Conservation (phyloP, 1,140 invertebrate genomes). For the Brachionus sp. region DNA sequence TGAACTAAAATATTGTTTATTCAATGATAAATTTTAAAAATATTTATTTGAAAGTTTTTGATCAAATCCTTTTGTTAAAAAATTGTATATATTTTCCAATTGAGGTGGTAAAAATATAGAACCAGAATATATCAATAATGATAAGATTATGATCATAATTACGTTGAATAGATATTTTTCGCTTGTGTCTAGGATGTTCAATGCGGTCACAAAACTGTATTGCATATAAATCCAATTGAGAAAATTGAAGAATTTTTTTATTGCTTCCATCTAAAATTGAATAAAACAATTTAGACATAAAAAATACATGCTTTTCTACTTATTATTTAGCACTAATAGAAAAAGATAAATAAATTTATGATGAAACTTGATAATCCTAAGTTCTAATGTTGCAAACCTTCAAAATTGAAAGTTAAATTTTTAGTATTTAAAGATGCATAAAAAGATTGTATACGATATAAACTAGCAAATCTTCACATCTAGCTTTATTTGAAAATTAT, state of each 20-base stretch:
- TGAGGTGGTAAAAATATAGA: constrained; percentile 37
- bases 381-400: background rate
- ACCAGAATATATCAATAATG: constrained; percentile 15
- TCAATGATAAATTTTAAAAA: too few relatives aligned
- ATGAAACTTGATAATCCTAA: background rate
- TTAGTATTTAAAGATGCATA: background rate
- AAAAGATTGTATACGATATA: background rate
- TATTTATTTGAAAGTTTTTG: background rate
- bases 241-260: background rate
- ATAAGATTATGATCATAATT: background rate
- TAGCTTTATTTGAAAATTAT: constrained; percentile 12
- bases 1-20: too few relatives aligned
- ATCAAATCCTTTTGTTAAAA: background rate
- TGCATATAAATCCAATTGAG: constrained; percentile 30
- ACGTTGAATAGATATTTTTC: constrained; percentile 27
- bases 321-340: background rate
- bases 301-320: background rate
- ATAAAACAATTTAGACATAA: background rate
- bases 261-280: background rate
- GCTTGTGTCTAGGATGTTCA: constrained; percentile 14
- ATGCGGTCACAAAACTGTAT: constrained; percentile 35
- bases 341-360: background rate
- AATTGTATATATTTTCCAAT: background rate
- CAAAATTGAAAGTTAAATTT: background rate
- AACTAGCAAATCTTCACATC: background rate